Evolutionary conservation across 1,140 invertebrate genomes (phyloP), one percentile per base, ranked within the genome.

Genomic region (Ceratoteleas bidentatus): DNA sequence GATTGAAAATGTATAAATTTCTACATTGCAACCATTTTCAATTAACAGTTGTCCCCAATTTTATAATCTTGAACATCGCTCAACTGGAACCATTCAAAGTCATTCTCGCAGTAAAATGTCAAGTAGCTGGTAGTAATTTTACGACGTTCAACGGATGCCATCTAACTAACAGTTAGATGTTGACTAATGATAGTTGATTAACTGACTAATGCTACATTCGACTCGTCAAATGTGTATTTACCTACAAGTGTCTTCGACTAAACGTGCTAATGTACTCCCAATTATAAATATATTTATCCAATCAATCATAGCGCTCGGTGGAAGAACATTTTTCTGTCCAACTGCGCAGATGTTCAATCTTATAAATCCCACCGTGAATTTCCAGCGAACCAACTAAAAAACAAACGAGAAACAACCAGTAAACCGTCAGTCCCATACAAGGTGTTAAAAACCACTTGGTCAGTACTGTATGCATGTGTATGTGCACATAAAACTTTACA

Each of bases 391-490:
- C n/a, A n/a, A n/a, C n/a, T n/a, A n/a, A n/a, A n/a, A n/a, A n/a
- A n/a, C n/a, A n/a, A n/a, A n/a, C n/a, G n/a, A n/a, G n/a, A n/a
- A n/a, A n/a, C n/a, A n/a, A n/a, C n/a, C n/a, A n/a, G n/a, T n/a
- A n/a, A n/a, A n/a, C n/a, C n/a, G n/a, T n/a, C n/a, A n/a, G n/a
- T n/a, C n/a, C n/a, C n/a, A n/a, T n/a, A n/a, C 6, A 49, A 14
- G 74, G 56, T 69, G 74, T 64, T 62, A 64, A 62, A 36, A 47
- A 11, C 24, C 24, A 56, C 52, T 80, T 33, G 77, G 77, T 57
- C 69, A 62, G 57, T 74, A 62, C 10, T 61, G 78, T 81, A 75
- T 64, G 76, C 73, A 68, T 75, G 78, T 74, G 78, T 75, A 69
- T 75, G 75, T 52, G 70, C 65, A 72, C 65, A 61, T 16, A 47